These are phyloP conservation scores for Lasius fuliginosus DNA, from an alignment of 2,888 invertebrate genomes.

Conservation along the genomic window DNA sequence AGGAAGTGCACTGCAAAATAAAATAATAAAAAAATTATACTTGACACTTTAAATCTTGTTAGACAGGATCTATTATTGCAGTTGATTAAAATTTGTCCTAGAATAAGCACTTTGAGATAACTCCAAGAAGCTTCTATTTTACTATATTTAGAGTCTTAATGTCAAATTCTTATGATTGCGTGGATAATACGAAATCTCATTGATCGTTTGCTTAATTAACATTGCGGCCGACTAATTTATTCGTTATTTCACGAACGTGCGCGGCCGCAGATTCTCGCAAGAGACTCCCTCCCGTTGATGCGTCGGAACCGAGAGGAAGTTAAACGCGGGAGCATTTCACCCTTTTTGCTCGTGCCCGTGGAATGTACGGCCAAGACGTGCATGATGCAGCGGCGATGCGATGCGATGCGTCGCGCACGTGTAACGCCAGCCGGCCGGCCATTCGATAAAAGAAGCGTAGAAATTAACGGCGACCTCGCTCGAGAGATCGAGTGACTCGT, in stretches of 20 bases:
- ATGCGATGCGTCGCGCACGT: slow-evolving; percentile 47
- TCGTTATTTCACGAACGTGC: neutral
- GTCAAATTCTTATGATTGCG: neutral
- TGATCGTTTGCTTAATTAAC: slow-evolving; percentile 45
- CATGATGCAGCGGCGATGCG: slow-evolving; percentile 51
- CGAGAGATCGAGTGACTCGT: slow-evolving; percentile 36
- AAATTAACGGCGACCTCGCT: slow-evolving; percentile 60
- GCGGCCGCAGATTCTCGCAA: slow-evolving; percentile 38
- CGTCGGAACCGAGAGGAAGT: slow-evolving; percentile 61
- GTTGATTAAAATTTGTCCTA: neutral
- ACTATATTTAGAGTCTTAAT: neutral
- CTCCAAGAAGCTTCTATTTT: neutral
- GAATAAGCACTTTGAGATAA: neutral
- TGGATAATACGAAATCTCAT: slow-evolving; percentile 10
- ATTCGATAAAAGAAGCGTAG: slow-evolving; percentile 30
- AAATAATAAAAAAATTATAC: neutral
- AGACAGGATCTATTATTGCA: neutral
- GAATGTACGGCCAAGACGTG: slow-evolving; percentile 60
- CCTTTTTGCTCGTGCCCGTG: slow-evolving; percentile 65
- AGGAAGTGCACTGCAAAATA: neutral
- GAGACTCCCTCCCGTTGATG: slow-evolving; percentile 31
- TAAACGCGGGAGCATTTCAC: slow-evolving; percentile 68
- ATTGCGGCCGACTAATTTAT: slow-evolving; percentile 50
- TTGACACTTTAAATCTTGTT: neutral
- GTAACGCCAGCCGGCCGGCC: slow-evolving; percentile 39